Base-by-base conservation (phyloP, 2,888 invertebrate genomes). In the Synanthedon vespiformis region DNA sequence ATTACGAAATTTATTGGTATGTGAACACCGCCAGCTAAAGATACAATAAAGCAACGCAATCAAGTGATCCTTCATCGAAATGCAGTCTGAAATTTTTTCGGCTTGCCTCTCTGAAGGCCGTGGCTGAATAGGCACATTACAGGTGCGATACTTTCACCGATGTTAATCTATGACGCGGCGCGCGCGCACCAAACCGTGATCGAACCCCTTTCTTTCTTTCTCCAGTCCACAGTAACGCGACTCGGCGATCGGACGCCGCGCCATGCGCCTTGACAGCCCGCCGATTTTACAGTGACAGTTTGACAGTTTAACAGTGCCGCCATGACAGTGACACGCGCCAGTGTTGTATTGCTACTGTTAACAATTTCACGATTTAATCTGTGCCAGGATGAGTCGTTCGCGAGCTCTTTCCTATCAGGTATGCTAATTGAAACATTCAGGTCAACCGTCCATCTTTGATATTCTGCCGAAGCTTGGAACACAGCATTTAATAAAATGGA, bases 361-460 rank as follows among this genome's bases (percentile, higher is more conserved):
- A 65, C 67, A 57, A 52, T 63, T 14, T 55, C 68, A 50, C 65
- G 72, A 49, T 65, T 64, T 22, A 57, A 70, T 58, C 60, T 63
- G 56, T 74, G 80, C 57, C 89, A 92, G 82, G 94, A 94, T 73
- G 95, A 94, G 64, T 94, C 94, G 51, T 88, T 95, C 70, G 93
- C 94, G 57, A 93, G 94, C 68, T 94, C 94, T 69, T 93, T 95
- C 77, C 87, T 95, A 53, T 94, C 94, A 80, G 94, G 94, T 94
- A 88, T 85, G 82, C 64, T 54, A 55, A 56, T 62, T 34, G 34
- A 48, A 50, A 50, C 22, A 44, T 53, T 53, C 47, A 34, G 34
- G 34, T 34, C 34, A 34, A 10, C 27, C 47, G 34, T 13, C 6
- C n/a, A 10, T 13, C 34, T 51, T 5, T 48, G 5, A 40, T 14